Conservation (phyloP, 2,797 vertebrate species). For the Sardinella longiceps region DNA sequence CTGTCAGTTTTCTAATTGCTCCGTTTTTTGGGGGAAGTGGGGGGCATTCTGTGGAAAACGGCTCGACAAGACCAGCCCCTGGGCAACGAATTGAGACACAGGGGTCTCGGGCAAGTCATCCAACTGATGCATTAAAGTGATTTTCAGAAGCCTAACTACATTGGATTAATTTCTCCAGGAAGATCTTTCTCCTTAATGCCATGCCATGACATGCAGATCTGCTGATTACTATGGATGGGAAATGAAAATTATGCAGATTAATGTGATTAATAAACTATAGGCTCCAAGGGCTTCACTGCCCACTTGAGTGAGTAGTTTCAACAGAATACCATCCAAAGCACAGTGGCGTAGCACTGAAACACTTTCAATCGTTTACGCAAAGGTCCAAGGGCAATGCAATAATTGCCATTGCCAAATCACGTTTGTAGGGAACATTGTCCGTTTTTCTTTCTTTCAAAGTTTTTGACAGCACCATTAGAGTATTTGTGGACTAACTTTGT, state of each 20-base stretch:
- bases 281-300: not conserved
- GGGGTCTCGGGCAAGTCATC: no score
- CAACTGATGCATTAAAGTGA: not conserved
- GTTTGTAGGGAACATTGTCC: no score
- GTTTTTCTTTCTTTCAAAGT: no score
- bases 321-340: not conserved
- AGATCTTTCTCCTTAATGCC: not conserved
- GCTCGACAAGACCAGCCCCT: not conserved
- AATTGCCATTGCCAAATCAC: not conserved
- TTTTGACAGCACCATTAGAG: not conserved
- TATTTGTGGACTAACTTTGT: no score
- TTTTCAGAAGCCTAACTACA: not conserved
- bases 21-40: not conserved
- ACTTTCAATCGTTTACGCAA: not conserved
- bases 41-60: not conserved
- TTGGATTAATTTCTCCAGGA: not conserved
- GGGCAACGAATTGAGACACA: not conserved
- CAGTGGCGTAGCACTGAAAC: no score
- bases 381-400: not conserved
- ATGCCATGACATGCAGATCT: not conserved
- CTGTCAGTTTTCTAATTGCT: conserved; percentile 17
- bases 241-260: not conserved
- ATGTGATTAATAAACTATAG: not conserved
- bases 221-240: not conserved
- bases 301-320: no score